These are phyloP conservation scores for Eulemur albifrons DNA, from an alignment of 2,797 vertebrate species.

Conservation along the genomic window DNA sequence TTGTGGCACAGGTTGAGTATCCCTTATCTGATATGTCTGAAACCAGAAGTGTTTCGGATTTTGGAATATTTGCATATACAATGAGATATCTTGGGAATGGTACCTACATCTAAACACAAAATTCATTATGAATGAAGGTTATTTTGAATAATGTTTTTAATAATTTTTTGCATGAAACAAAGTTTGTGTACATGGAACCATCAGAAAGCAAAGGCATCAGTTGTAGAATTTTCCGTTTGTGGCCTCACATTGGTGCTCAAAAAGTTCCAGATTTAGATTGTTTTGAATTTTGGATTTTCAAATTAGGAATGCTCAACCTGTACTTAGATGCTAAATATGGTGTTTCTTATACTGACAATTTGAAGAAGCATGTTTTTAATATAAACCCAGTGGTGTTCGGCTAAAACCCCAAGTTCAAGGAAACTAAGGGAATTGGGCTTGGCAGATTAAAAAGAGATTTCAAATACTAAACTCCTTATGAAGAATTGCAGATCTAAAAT, in stretches of 20 bases:
- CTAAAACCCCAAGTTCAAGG: not conserved
- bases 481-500: slow-evolving; percentile 28
- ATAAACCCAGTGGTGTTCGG: not conserved
- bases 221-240: not conserved
- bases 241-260: not conserved
- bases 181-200: not conserved
- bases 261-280: not conserved
- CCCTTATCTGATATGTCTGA: not conserved
- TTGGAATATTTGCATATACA: not conserved
- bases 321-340: not conserved
- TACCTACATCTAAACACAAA: not conserved
- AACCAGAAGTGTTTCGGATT: not conserved
- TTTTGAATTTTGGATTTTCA: not conserved
- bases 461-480: not conserved
- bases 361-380: not conserved
- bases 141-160: not conserved
- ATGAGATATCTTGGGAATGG: not conserved
- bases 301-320: not conserved
- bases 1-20: not conserved
- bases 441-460: not conserved
- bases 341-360: not conserved
- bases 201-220: not conserved
- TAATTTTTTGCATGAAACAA: not conserved
- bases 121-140: not conserved
- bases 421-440: not conserved